A percentile compares a stretch with the other conserved stretches of the same genome.
These are phyloP conservation scores for Poicephalus gulielmi DNA, from an alignment of 2,113 vertebrate species.

Conservation along the genomic window DNA sequence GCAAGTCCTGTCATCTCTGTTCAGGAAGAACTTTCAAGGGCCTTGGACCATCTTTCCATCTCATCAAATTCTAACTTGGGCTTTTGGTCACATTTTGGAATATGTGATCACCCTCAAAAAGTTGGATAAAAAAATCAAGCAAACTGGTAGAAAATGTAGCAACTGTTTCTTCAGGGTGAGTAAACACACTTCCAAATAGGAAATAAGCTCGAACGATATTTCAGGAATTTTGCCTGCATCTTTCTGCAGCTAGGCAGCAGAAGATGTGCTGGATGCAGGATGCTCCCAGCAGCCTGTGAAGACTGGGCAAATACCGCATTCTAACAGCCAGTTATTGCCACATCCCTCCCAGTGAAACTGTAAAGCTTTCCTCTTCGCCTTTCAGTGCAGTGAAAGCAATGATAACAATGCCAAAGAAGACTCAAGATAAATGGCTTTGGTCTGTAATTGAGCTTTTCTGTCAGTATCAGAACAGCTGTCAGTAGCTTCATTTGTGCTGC, in stretches of 20 bases:
- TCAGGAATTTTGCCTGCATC: neutral
- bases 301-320: neutral
- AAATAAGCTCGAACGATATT: neutral
- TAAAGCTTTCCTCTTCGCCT: neutral
- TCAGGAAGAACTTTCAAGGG: neutral
- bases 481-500: neutral
- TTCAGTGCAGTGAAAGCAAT: neutral
- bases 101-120: neutral
- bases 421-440: neutral
- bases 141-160: neutral
- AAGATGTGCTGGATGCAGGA: neutral
- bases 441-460: neutral
- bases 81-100: neutral
- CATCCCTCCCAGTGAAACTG: neutral
- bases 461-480: neutral
- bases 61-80: neutral
- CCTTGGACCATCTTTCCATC: neutral
- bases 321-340: fast-evolving
- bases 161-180: neutral
- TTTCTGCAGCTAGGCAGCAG: neutral
- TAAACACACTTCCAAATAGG: neutral
- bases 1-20: neutral
- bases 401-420: neutral
- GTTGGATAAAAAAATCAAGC: neutral
- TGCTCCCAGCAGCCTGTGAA: neutral